Evolutionary conservation across 2,888 invertebrate genomes (phyloP).

Genomic region (Brassicogethes aeneus): DNA sequence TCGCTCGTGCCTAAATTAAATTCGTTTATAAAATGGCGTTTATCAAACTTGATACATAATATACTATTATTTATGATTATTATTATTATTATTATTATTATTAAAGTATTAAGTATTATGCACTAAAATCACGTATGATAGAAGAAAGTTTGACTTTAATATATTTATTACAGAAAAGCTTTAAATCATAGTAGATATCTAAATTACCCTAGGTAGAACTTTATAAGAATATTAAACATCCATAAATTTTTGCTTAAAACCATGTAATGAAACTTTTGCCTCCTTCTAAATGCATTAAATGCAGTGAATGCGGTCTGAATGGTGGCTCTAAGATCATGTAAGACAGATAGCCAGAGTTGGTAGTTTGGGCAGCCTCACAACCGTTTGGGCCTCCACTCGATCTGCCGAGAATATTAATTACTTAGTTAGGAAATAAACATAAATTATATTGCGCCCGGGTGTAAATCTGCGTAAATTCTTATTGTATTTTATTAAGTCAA

Average conservation of each 20-base stretch:
- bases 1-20: too few relatives aligned
- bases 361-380: constrained; percentile 7
- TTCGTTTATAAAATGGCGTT: too few relatives aligned
- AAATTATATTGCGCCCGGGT: constrained; percentile 21
- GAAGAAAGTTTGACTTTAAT: too few relatives aligned
- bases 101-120: too few relatives aligned
- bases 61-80: too few relatives aligned
- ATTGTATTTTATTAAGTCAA: constrained; percentile 22
- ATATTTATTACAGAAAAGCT: too few relatives aligned
- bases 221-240: neutral
- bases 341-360: constrained; percentile 16
- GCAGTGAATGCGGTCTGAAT: constrained; percentile 12
- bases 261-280: neutral
- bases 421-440: constrained; percentile 24
- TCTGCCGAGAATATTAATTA: constrained; percentile 26
- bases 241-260: constrained; percentile 3
- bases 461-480: constrained; percentile 26
- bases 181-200: too few relatives aligned
- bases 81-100: too few relatives aligned
- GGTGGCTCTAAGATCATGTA: constrained; percentile 26
- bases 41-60: too few relatives aligned
- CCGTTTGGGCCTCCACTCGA: constrained; percentile 15
- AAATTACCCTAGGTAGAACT: too few relatives aligned
- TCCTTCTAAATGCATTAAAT: constrained; percentile 11
- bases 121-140: too few relatives aligned